phyloP scores from a whole-genome alignment of 2,888 invertebrate genomes.

The Nematopogon swammerdamellus region DNA sequence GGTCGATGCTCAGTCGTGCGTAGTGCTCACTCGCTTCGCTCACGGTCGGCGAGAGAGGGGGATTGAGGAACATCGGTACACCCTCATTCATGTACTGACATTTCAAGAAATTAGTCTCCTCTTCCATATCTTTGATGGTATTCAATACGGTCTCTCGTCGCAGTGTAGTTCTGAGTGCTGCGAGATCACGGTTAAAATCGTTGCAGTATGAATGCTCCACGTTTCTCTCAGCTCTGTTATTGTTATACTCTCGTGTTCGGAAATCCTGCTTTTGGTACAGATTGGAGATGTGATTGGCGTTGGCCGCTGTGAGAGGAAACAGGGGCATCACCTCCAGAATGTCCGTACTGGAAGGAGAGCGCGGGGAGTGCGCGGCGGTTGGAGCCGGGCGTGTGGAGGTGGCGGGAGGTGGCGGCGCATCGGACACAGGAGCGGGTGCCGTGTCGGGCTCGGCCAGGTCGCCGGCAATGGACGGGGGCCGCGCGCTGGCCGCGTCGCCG shows the following conservation, averaged over 20 bases:
- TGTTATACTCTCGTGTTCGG: conserved; percentile 46
- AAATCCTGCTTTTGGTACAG: conserved; percentile 55
- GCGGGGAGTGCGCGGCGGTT: conserved; percentile 26
- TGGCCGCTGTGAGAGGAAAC: conserved; percentile 34
- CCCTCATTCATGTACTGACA: conserved; percentile 30
- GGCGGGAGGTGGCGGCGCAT: conserved; percentile 10
- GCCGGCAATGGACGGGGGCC: conserved; percentile 33
- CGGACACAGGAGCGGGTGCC: conserved; percentile 20
- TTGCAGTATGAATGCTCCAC: conserved; percentile 35
- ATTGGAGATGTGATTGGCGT: conserved; percentile 45
- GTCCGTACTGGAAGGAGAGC: conserved; percentile 54
- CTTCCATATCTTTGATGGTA: conserved; percentile 39
- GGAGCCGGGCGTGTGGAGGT: conserved; percentile 17
- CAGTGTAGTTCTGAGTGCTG: conserved; percentile 34
- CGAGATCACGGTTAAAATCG: conserved; percentile 43
- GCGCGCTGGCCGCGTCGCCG: conserved; percentile 35
- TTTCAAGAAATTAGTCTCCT: conserved; percentile 35
- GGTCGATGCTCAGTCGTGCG: conserved; percentile 39
- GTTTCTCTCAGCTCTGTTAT: conserved; percentile 32
- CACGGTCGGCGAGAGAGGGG: conserved; percentile 36
- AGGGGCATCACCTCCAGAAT: conserved; percentile 54
- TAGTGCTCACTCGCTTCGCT: conserved; percentile 48
- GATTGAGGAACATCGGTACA: conserved; percentile 16
- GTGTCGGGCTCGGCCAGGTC: conserved; percentile 31
- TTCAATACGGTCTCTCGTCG: conserved; percentile 32